A percentile compares a stretch with the other conserved stretches of the same genome.
Conservation (phyloP, 2,888 invertebrate species). For the Dryococelus australis region DNA sequence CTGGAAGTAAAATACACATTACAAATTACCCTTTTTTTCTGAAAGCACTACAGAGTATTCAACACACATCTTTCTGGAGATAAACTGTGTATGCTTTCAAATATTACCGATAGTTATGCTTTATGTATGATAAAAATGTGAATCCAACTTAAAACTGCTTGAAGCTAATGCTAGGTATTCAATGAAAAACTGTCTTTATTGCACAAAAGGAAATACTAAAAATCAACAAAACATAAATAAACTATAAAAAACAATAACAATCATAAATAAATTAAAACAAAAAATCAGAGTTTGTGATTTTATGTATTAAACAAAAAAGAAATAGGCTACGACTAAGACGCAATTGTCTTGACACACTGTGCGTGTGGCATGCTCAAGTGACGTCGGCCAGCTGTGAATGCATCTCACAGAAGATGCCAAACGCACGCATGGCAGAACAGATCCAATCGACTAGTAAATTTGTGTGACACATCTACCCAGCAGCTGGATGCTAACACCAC, state of each 20-base stretch:
- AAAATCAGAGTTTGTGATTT: not conserved
- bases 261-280: not conserved
- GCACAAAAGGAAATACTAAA: not conserved
- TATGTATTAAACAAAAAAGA: not conserved
- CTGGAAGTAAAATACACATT: slow-evolving; percentile 4
- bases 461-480: too few relatives aligned
- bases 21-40: not conserved
- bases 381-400: too few relatives aligned
- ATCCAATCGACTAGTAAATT: too few relatives aligned
- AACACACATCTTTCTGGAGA: slow-evolving; percentile 6
- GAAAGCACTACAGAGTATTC: slow-evolving; percentile 10
- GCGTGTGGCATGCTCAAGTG: not conserved
- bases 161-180: not conserved
- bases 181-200: not conserved
- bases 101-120: not conserved
- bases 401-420: too few relatives aligned
- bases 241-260: slow-evolving; percentile 2
- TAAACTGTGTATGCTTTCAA: slow-evolving; percentile 7
- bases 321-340: not conserved
- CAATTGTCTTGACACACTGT: not conserved
- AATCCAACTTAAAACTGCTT: not conserved
- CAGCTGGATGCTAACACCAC: too few relatives aligned
- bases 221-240: not conserved
- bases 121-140: not conserved
- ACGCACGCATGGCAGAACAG: too few relatives aligned